Evolutionary conservation across 2,888 invertebrate genomes (phyloP), one percentile per base, ranked within the genome.

Genomic region (Brachypalpus laphriformis): DNA sequence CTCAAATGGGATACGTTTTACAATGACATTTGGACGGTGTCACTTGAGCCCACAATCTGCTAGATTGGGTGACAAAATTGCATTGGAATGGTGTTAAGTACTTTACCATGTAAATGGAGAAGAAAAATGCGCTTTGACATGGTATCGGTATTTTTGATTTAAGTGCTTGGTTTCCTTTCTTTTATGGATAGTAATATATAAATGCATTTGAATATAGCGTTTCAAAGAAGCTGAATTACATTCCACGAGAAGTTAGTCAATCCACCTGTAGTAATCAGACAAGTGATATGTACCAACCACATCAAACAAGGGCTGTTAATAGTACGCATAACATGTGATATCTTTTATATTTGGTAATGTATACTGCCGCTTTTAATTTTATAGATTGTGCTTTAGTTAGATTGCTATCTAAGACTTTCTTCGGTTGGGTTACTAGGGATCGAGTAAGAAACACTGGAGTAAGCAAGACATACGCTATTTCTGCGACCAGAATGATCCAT

Each of bases 51-150:
- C 22, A 56, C 71, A 72, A 82, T 78, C 66, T 68, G 77, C 22
- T 51, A 61, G 68, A 45, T 18, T 66, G 49, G 71, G 72, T 77
- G 78, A 82, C 77, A 82, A 72, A 82, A 78, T 40, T 57, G 68
- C 22, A 63, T 61, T 72, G 49, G 42, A 51, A 68, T 78, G 66
- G 78, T 68, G 66, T 63, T 63, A 83, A 83, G 74, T 83, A 83
- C 61, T 78, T 83, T 42, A 78, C 49, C 78, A 57, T 83, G 82
- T 74, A 22, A 54, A 16, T 42, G 49, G 59, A 20, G 31, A 61
- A 18, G 16, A 61, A 61, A 61, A 20, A 18, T n/a, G 3, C 9
- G 20, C 40, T 9, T 34, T 51, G 59, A 49, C 57, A 68, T 61
- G 66, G 14, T 40, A 28, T 25, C 34, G 51, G 14, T 45, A 31